Conservation (phyloP, 2,113 vertebrate species). For the Heloderma charlesbogerti region DNA sequence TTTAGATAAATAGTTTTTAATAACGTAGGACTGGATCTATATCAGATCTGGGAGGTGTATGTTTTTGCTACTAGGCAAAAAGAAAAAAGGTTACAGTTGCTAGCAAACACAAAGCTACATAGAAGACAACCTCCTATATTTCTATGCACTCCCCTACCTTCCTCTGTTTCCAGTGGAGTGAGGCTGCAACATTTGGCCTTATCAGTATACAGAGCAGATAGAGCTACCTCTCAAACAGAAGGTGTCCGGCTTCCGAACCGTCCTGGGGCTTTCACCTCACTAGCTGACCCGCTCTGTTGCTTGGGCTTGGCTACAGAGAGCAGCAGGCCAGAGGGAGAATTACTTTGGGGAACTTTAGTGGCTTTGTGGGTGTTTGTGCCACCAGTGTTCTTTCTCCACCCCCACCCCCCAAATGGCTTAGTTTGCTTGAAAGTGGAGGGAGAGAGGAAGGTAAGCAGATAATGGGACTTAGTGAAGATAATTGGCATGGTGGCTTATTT, state of each 20-base stretch:
- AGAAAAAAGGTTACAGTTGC: not conserved
- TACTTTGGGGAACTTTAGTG: constrained; percentile 1
- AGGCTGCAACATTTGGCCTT: not conserved
- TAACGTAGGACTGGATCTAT: not conserved
- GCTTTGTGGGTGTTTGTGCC: constrained; percentile 9
- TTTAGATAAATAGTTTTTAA: not conserved
- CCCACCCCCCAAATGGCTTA: not conserved
- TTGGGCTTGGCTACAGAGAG: constrained; percentile 18
- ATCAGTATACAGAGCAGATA: constrained; percentile 27
- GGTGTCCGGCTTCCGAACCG: not conserved
- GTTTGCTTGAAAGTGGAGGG: constrained; percentile 10
- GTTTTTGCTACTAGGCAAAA: too few species aligned
- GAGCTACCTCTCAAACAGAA: constrained; percentile 24
- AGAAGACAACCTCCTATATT: not conserved
- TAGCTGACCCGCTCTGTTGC: not conserved
- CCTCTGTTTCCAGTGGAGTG: not conserved
- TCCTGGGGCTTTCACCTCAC: not conserved
- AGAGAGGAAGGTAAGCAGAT: constrained; percentile 28
- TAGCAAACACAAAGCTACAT: not conserved
- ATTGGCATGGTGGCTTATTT: constrained; percentile 12
- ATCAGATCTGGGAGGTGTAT: not conserved
- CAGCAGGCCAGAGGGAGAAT: constrained; percentile 21
- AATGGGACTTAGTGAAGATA: constrained; percentile 33
- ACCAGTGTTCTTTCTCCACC: not conserved
- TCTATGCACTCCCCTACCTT: not conserved